Conservation (phyloP, 2,797 vertebrate species). For the Pangasius krempfi region DNA sequence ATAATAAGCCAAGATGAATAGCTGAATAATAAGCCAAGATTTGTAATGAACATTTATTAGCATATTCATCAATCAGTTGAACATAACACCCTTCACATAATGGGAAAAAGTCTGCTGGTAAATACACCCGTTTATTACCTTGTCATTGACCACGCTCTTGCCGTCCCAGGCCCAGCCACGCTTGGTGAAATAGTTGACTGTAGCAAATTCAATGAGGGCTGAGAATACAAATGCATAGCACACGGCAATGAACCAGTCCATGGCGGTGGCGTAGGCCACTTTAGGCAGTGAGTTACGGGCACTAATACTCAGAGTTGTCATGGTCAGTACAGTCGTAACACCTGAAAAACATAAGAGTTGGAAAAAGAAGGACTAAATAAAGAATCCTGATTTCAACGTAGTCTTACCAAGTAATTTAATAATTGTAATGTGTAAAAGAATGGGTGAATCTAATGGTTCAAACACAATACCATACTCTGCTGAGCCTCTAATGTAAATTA, state of each 20-base stretch:
- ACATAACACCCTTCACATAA: background rate
- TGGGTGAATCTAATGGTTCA: constrained; percentile 18
- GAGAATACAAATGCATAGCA: constrained; percentile 99
- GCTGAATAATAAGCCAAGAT: background rate
- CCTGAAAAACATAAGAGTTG: constrained; percentile 72
- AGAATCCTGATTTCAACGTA: constrained; percentile 17
- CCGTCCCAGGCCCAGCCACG: constrained; percentile 99
- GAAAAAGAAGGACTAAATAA: background rate
- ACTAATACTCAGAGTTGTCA: constrained; percentile 97
- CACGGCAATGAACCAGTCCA: constrained; percentile 99
- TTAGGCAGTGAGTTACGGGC: constrained; percentile 98
- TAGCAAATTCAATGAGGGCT: constrained; percentile 96
- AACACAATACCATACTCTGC: constrained; percentile 22
- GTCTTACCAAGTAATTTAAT: constrained; percentile 14
- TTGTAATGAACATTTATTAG: background rate
- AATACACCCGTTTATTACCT: constrained; percentile 77
- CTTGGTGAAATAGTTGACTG: constrained; percentile 99
- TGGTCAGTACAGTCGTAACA: constrained; percentile 95
- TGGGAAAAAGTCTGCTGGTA: constrained; percentile 23
- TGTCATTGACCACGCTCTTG: constrained; percentile 94
- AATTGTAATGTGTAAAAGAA: constrained; percentile 35
- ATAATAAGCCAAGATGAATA: background rate
- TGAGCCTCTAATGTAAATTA: constrained; percentile 30
- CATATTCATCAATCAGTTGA: background rate
- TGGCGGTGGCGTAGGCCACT: constrained; percentile 97